phyloP scores from a whole-genome alignment of 2,888 invertebrate genomes.

The Thera obeliscata region DNA sequence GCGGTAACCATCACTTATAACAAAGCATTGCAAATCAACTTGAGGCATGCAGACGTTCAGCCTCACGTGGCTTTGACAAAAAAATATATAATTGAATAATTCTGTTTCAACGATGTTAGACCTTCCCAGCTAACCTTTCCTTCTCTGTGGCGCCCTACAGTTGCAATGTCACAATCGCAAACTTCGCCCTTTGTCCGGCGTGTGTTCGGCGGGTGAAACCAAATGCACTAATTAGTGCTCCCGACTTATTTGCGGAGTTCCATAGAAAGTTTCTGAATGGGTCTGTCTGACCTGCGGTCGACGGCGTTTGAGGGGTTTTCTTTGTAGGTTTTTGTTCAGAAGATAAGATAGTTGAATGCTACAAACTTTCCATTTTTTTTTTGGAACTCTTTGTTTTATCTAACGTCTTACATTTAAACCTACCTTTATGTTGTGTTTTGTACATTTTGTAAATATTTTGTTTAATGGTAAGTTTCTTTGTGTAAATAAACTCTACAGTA shows the following conservation, averaged over 20 bases:
- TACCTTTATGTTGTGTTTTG: too few species aligned
- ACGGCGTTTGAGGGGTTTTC: background rate
- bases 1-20: too few species aligned
- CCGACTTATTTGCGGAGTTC: slow-evolving; percentile 68
- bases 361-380: too few species aligned
- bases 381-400: background rate
- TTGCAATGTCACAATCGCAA: slow-evolving; percentile 60
- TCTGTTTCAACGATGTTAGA: background rate
- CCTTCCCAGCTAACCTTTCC: background rate
- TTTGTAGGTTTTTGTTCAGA: slow-evolving; percentile 13
- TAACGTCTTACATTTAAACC: too few species aligned
- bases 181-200: slow-evolving; percentile 65
- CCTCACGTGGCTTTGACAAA: too few species aligned
- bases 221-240: slow-evolving; percentile 77
- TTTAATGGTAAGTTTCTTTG: too few species aligned
- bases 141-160: slow-evolving; percentile 6
- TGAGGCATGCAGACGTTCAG: too few species aligned
- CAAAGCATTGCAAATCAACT: too few species aligned
- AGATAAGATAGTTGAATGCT: background rate
- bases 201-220: slow-evolving; percentile 54
- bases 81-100: background rate
- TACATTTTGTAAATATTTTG: too few species aligned
- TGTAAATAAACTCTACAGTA: too few species aligned
- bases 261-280: slow-evolving; percentile 63
- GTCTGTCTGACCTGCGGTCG: slow-evolving; percentile 59